Evolutionary conservation across 37 sponge, comb jelly and placozoan genomes (phyloP).

Genomic region (Tethya wilhelma): DNA sequence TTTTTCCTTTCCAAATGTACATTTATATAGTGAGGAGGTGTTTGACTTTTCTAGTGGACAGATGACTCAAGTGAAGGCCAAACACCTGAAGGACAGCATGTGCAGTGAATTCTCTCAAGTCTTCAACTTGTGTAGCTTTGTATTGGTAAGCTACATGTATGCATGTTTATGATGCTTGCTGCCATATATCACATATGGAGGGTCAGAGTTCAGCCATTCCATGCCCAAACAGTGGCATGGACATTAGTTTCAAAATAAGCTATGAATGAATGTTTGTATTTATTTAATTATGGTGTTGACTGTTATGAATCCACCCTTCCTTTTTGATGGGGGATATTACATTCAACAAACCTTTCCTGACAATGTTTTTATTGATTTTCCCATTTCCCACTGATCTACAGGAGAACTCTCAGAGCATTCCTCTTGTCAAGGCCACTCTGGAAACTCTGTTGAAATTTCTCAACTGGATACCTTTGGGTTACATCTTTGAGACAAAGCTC

Average conservation of each 20-base stretch:
- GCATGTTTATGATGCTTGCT: too few species aligned
- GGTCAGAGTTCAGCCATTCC: too few species aligned
- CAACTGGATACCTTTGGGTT: constrained; percentile 99
- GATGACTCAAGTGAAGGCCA: constrained; percentile 97
- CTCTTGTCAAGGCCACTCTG: constrained; percentile 70
- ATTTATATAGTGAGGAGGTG: constrained; percentile 91
- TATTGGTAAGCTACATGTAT: constrained; percentile 79
- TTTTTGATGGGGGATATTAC: not conserved
- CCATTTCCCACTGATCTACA: too few species aligned
- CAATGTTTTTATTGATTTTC: not conserved
- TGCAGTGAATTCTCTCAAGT: constrained; percentile 96
- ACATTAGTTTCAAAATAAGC: too few species aligned
- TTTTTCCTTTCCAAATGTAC: not conserved
- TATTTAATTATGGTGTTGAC: too few species aligned
- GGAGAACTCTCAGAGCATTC: constrained; percentile 87
- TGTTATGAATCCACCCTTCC: too few species aligned
- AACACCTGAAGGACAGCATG: constrained; percentile 98
- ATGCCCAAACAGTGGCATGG: too few species aligned
- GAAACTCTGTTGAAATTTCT: constrained; percentile 91
- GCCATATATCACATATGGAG: too few species aligned
- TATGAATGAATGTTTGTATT: too few species aligned
- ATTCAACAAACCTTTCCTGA: not conserved
- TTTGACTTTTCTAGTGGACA: constrained; percentile 98
- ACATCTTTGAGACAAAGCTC: constrained; percentile 99
- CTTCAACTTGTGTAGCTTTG: constrained; percentile 89